These are phyloP conservation scores for Pogonocichla stellata DNA, from an alignment of 2,113 vertebrate species.

Conservation along the genomic window DNA sequence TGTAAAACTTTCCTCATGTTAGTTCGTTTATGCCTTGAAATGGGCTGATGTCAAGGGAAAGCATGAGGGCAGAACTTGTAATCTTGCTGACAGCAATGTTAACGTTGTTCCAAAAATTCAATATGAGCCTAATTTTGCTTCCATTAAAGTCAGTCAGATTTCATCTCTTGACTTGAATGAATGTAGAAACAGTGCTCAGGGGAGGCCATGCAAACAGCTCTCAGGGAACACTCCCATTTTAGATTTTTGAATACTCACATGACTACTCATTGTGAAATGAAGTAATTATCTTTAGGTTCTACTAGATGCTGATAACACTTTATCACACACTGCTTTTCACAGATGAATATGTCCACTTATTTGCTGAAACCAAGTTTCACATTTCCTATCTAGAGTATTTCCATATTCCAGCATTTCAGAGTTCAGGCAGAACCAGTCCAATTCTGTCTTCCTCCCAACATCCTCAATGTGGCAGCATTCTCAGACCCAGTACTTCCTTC, in stretches of 20 bases:
- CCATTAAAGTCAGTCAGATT: constrained; percentile 31
- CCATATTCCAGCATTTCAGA: background rate
- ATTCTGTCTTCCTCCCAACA: background rate
- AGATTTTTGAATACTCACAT: background rate
- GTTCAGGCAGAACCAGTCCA: background rate
- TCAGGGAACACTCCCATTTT: background rate
- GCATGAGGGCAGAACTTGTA: constrained; percentile 13
- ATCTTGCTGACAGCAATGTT: constrained; percentile 29
- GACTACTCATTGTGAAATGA: background rate
- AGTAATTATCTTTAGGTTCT: background rate
- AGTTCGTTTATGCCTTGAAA: constrained; percentile 53
- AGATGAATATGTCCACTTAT: background rate
- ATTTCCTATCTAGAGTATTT: background rate
- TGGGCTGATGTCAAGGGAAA: constrained; percentile 1
- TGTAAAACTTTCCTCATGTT: constrained; percentile 14
- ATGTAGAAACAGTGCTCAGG: background rate
- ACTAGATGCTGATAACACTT: background rate
- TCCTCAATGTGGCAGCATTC: background rate
- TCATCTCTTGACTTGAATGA: background rate
- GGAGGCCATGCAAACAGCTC: background rate
- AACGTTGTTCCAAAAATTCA: constrained; percentile 36
- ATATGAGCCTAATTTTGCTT: constrained; percentile 31
- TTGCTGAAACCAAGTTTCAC: background rate
- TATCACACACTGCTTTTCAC: background rate
- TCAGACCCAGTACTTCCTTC: background rate